Conservation (phyloP, 2,888 invertebrate species). For the Silvanus unidentatus region DNA sequence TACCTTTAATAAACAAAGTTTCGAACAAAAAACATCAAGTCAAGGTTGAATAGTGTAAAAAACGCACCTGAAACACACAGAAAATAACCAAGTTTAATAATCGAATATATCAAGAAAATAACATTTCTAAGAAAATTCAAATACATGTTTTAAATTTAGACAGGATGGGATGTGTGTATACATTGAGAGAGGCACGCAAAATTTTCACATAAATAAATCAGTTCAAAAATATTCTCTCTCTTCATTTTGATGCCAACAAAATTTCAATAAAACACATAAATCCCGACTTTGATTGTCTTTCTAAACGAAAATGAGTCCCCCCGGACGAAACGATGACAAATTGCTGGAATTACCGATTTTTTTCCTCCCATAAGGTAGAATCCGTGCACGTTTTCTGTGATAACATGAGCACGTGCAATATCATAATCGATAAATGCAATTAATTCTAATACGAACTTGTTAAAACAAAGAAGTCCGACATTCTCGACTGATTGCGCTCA, state of each 20-base stretch:
- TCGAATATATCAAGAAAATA: background rate
- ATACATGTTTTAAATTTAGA: background rate
- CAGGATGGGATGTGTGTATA: background rate
- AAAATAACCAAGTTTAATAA: background rate
- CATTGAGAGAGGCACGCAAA: constrained; percentile 17
- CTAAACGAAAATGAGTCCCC: too few species aligned
- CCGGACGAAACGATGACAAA: too few species aligned
- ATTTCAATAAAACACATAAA: background rate
- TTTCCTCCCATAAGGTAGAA: too few species aligned
- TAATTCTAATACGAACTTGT: too few species aligned
- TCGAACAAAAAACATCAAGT: too few species aligned
- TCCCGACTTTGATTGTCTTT: background rate
- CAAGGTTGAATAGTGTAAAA: background rate
- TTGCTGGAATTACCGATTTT: too few species aligned
- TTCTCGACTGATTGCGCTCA: constrained; percentile 3
- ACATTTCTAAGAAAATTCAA: constrained; percentile 1
- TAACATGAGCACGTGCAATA: too few species aligned
- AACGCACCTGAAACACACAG: background rate
- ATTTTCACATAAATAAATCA: constrained; percentile 21
- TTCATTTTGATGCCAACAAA: background rate
- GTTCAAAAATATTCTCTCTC: constrained; percentile 12
- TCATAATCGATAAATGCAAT: too few species aligned
- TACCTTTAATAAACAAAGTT: too few species aligned
- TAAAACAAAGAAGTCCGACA: background rate
- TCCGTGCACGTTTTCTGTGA: too few species aligned